Base-by-base conservation (phyloP, 92 coral and sea anemone genomes). In the Montipora capitata region DNA sequence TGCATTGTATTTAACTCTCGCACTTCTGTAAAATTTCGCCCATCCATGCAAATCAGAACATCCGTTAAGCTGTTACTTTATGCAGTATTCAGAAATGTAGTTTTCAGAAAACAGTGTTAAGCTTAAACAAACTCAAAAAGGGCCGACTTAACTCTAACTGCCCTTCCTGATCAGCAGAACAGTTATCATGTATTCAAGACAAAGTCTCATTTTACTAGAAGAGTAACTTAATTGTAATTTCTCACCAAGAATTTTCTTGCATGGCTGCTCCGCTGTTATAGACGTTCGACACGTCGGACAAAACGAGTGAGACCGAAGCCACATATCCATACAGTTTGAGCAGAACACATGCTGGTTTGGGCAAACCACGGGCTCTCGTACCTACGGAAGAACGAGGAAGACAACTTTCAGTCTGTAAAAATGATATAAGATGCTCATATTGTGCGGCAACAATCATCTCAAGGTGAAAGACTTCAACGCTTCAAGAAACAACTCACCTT, bases 201-300 rank as follows among this genome's bases (percentile, higher is more conserved):
- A 27, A 27, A 27, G 35, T 27, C 35, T 27, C 35, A 27, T 27
- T 27, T 27, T 27, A 27, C 35, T 1, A 27, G 35, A 27, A 27
- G 35, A 27, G 35, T 27, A 27, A 27, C 35, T 27, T 27, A 27
- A 27, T 27, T 27, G 35, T 27, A 27, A 27, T 35, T 40, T 44
- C 94, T 88, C 66, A 98, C 99, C 99, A 73, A 98, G 87, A 40
- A 98, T 93, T 89, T 98, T 98, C 92, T 96, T 94, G 80, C 95
- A 96, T 49, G 99, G 99, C 41, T 93, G 90, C 10, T 98, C 99
- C 63, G 96, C 78, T 7, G 96, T 98, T 16, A 98, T 98, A 73
- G 98, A 94, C 18, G 98, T 96, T 58, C 99, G 91, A 88, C 99
- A 98, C 0, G 99, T 98, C 85, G 99, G 99, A 77, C 99, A 98